Conservation (phyloP, 1,140 invertebrate genomes). For the Sitobion miscanthi region DNA sequence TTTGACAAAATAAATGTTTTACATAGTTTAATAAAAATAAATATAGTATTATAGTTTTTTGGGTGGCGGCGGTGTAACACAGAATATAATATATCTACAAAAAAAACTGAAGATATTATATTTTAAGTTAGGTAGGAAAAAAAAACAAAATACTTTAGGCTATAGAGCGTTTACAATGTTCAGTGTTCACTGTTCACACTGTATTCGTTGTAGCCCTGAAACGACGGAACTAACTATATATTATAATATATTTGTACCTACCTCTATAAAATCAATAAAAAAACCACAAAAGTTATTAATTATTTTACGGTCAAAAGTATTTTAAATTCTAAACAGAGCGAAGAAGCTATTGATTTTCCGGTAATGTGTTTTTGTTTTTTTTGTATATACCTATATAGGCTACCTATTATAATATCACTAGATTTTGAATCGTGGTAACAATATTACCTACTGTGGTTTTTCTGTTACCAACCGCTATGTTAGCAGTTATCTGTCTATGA, state of each 20-base stretch:
- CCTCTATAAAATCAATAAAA: slow-evolving; percentile 12
- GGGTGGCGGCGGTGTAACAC: neutral
- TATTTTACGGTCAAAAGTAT: neutral
- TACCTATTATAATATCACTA: too few relatives aligned
- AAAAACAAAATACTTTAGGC: neutral
- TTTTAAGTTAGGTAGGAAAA: neutral
- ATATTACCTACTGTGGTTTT: neutral
- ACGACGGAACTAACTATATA: neutral
- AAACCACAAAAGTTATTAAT: neutral
- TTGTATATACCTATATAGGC: neutral
- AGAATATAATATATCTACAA: neutral
- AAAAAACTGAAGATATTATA: neutral
- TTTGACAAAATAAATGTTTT: neutral
- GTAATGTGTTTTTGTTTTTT: neutral
- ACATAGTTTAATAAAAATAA: neutral
- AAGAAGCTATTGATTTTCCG: neutral
- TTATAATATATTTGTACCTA: neutral
- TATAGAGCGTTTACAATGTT: neutral
- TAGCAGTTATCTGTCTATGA: too few relatives aligned
- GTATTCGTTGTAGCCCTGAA: neutral
- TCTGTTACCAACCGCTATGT: too few relatives aligned
- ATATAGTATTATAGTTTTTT: neutral
- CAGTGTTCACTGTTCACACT: neutral
- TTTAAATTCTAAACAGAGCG: slow-evolving; percentile 9
- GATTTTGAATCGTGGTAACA: neutral